phyloP scores from a whole-genome alignment of 2,797 vertebrate genomes.

The Lutjanus campechanus region DNA sequence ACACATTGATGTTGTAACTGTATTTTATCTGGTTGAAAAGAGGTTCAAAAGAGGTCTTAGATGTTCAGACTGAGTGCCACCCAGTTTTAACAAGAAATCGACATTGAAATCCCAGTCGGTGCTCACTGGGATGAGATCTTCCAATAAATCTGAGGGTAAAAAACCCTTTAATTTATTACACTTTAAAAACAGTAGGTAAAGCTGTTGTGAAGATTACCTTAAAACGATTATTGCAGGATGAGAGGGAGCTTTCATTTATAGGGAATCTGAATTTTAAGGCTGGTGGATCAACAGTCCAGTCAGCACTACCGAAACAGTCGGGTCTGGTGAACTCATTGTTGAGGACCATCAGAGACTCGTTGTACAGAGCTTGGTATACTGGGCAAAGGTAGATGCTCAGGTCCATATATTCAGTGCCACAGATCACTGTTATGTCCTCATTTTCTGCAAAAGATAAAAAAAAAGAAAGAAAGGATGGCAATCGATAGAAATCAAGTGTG shows the following conservation, averaged over 20 bases:
- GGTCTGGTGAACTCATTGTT: neutral
- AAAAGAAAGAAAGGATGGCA: neutral
- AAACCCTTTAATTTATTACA: neutral
- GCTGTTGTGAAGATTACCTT: neutral
- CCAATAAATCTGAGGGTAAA: too few species aligned
- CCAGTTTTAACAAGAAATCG: too few species aligned
- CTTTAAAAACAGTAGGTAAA: neutral
- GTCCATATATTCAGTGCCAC: slow-evolving; percentile 8
- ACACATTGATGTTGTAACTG: too few species aligned
- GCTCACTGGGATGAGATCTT: too few species aligned
- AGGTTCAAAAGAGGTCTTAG: too few species aligned
- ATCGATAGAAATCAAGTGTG: neutral
- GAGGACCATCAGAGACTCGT: slow-evolving; percentile 20
- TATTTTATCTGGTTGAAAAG: too few species aligned
- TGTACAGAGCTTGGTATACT: slow-evolving; percentile 10
- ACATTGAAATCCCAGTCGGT: too few species aligned
- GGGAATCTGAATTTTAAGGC: slow-evolving; percentile 19
- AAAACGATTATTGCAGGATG: slow-evolving; percentile 9
- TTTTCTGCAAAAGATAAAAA: neutral
- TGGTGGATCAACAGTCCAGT: neutral
- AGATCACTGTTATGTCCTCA: neutral
- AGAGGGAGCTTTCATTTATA: slow-evolving; percentile 1
- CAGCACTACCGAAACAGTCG: neutral
- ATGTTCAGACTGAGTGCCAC: too few species aligned
- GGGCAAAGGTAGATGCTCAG: slow-evolving; percentile 25